Base-by-base conservation (phyloP, 2,113 vertebrate species). In the Zosterops pallidus region DNA sequence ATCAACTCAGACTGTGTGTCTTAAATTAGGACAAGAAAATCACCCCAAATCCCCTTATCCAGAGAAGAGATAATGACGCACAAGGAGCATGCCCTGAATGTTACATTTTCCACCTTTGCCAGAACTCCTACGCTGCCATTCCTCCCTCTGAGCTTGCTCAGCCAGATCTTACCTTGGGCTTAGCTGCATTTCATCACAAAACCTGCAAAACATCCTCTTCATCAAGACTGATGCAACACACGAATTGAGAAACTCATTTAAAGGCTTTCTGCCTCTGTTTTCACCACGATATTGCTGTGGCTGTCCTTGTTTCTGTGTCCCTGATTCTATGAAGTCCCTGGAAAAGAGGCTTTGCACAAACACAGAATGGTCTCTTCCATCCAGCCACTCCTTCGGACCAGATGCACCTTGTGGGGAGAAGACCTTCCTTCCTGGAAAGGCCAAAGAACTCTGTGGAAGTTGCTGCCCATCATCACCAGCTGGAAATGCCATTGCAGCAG, bases 361-460 rank as follows among this genome's bases (percentile, higher is more conserved):
- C 15, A 31, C 50, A 18, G 22, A 49, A 41, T 1, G 12, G 5
- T 29, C n/a, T 83, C 42, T 63, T 67, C 39, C 25, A 41, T 9
- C n/a, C 33, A 13, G 28, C 25, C 21, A 37, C 49, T 75, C n/a
- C 41, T 13, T 68, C 7, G 59, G 41, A 64, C 8, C 59, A 41
- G 0, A 2, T 6, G n/a, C 8, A 57, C 28, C 18, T 46, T 37
- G 4, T 10, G 31, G 26, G 57, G 22, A 68, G 44, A 70, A 75
- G 22, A 41, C 24, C 21, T 62, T 65, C 57, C 21, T 37, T 57
- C 53, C 21, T 31, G 60, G 52, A 53, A 85, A 91, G 53, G 37
- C 16, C 37, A 74, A 44, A n/a, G n/a, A 24, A 4, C 9, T 41
- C 50, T 39, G 16, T 0, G 0, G 18, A 26, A 23, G 16, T 22